These are phyloP conservation scores for Euura saliciscinereae DNA, from an alignment of 1,140 invertebrate genomes.

Conservation along the genomic window DNA sequence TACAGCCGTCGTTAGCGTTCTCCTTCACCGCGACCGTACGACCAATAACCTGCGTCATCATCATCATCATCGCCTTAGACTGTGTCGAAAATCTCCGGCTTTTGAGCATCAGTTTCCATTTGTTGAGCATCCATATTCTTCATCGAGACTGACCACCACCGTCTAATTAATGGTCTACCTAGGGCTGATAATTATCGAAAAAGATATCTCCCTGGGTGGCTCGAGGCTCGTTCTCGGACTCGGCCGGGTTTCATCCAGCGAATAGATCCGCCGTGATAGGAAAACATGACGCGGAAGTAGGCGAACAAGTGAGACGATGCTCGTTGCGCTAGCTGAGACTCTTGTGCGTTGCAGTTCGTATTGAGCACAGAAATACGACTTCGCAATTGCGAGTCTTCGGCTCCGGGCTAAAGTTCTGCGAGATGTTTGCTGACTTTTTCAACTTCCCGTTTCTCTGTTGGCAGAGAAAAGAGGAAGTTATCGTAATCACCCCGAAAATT, in stretches of 20 bases:
- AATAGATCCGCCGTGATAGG: not conserved
- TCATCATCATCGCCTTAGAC: not conserved
- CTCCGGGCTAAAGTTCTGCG: too few relatives aligned
- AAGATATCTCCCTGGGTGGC: not conserved
- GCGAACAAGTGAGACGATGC: slow-evolving; percentile 3
- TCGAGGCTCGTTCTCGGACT: not conserved
- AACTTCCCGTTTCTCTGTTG: too few relatives aligned
- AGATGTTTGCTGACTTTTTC: too few relatives aligned
- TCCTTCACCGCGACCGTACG: not conserved
- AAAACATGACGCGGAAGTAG: slow-evolving; percentile 1
- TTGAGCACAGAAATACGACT: too few relatives aligned
- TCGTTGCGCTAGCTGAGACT: not conserved
- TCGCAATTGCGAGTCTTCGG: too few relatives aligned
- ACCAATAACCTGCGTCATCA: not conserved
- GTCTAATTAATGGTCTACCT: not conserved
- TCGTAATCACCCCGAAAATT: too few relatives aligned
- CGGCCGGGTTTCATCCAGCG: not conserved
- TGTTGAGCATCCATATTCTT: not conserved
- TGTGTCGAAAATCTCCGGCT: not conserved
- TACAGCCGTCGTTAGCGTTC: not conserved
- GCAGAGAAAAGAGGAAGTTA: too few relatives aligned
- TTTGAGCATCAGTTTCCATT: not conserved
- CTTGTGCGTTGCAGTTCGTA: too few relatives aligned
- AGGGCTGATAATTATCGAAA: not conserved
- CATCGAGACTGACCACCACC: not conserved